A percentile compares a stretch with the other conserved stretches of the same genome.
Conservation (phyloP, 2,888 invertebrate genomes). For the Stomorhina lunata region DNA sequence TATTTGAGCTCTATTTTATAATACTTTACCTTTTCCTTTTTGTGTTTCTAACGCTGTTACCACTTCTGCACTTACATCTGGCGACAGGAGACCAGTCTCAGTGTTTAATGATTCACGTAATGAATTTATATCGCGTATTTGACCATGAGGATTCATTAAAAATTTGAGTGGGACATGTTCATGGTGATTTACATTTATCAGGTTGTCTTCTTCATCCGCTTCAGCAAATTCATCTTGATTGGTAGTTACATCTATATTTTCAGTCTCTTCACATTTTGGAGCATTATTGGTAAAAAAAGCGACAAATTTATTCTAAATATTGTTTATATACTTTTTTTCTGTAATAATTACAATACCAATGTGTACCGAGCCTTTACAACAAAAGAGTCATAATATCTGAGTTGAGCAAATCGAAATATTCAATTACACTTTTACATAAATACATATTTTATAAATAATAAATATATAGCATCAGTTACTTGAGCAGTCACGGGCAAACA, state of each 20-base stretch:
- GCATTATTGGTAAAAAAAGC: neutral
- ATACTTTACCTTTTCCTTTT: constrained; percentile 86
- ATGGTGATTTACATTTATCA: constrained; percentile 72
- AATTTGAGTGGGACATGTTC: constrained; percentile 83
- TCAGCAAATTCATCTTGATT: constrained; percentile 62
- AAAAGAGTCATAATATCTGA: too few species aligned
- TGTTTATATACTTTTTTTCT: neutral
- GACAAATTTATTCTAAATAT: neutral
- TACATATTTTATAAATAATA: too few species aligned
- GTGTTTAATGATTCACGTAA: constrained; percentile 83
- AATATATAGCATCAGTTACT: too few species aligned
- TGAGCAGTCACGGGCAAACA: too few species aligned
- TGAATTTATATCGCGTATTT: constrained; percentile 85
- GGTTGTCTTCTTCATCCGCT: constrained; percentile 73
- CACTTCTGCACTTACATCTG: constrained; percentile 88
- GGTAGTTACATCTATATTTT: constrained; percentile 4
- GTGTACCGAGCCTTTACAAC: too few species aligned
- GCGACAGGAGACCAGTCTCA: constrained; percentile 84
- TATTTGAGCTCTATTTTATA: neutral
- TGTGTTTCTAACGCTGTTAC: constrained; percentile 89
- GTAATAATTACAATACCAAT: too few species aligned
- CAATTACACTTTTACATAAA: too few species aligned
- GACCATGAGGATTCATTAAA: constrained; percentile 88
- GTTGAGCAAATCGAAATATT: too few species aligned
- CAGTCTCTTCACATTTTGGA: constrained; percentile 8